These are phyloP conservation scores for Dione vanillae DNA, from an alignment of 2,888 invertebrate species.

Conservation along the genomic window DNA sequence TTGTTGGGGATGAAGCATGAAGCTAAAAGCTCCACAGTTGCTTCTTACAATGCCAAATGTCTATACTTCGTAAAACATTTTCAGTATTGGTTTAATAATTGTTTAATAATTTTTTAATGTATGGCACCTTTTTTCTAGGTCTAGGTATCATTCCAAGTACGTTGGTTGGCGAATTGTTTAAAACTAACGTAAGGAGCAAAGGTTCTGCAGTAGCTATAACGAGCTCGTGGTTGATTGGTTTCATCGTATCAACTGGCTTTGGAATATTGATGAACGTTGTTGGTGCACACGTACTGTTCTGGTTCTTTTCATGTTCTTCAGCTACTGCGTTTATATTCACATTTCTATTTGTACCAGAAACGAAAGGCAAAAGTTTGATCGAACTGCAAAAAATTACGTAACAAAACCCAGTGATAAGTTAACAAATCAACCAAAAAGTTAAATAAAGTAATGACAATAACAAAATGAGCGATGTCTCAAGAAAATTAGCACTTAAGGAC, in stretches of 20 bases:
- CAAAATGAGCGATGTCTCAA: too few species aligned
- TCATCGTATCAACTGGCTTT: slow-evolving; percentile 45
- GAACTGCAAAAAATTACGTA: slow-evolving; percentile 84
- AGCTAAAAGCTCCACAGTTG: too few species aligned
- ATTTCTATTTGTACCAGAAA: slow-evolving; percentile 88
- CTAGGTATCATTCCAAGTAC: slow-evolving; percentile 49
- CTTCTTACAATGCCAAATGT: too few species aligned
- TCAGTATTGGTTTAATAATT: too few species aligned
- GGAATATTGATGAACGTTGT: slow-evolving; percentile 57
- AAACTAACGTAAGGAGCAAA: slow-evolving; percentile 48
- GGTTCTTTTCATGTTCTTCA: slow-evolving; percentile 82
- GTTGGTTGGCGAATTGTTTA: slow-evolving; percentile 50
- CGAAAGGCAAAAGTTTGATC: slow-evolving; percentile 90
- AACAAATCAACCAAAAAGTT: too few species aligned
- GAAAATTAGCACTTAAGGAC: too few species aligned
- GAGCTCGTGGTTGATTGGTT: slow-evolving; percentile 44
- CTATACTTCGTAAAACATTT: too few species aligned
- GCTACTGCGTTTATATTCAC: slow-evolving; percentile 85
- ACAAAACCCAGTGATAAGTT: too few species aligned
- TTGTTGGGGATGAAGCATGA: too few species aligned
- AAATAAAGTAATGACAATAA: too few species aligned
- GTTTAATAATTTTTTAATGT: too few species aligned
- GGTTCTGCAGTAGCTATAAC: slow-evolving; percentile 47
- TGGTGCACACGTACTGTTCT: slow-evolving; percentile 86
- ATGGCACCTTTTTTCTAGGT: slow-evolving; percentile 43